A percentile compares a stretch with the other conserved stretches of the same genome.
Conservation (phyloP, 2,113 vertebrate genomes). For the Chrysemys picta region DNA sequence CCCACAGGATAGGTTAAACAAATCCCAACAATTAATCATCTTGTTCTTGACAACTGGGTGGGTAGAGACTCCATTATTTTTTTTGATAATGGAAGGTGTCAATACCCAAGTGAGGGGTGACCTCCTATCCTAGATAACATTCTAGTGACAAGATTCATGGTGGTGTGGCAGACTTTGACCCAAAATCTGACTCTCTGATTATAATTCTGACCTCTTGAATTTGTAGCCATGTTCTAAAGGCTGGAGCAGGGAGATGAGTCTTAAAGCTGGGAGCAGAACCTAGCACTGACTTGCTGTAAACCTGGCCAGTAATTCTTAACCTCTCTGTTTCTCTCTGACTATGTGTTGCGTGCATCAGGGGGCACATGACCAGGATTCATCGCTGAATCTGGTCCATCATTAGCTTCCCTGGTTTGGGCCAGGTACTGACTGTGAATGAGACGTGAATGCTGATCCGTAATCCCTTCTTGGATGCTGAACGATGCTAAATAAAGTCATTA, state of each 20-base stretch:
- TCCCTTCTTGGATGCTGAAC: neutral
- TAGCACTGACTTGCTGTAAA: neutral
- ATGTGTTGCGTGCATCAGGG: too few relatives aligned
- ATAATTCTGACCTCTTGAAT: neutral
- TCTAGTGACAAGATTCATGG: neutral
- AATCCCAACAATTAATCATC: neutral
- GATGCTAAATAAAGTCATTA: neutral
- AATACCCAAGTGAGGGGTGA: too few relatives aligned
- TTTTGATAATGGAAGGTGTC: too few relatives aligned
- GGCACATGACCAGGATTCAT: too few relatives aligned
- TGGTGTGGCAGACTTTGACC: neutral
- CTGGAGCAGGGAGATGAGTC: neutral
- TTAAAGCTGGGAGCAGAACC: neutral
- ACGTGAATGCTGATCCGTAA: too few relatives aligned
- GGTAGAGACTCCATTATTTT: neutral
- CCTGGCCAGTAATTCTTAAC: neutral
- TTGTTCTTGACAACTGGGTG: neutral
- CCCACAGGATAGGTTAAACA: neutral
- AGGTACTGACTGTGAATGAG: too few relatives aligned
- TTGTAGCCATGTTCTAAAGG: neutral
- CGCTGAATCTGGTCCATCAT: too few relatives aligned
- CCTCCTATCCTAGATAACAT: too few relatives aligned
- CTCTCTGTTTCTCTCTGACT: neutral
- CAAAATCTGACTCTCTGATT: neutral
- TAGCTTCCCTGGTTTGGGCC: too few relatives aligned